phyloP scores from a whole-genome alignment of 2,113 vertebrate genomes.

The Hiodon tergisus region DNA sequence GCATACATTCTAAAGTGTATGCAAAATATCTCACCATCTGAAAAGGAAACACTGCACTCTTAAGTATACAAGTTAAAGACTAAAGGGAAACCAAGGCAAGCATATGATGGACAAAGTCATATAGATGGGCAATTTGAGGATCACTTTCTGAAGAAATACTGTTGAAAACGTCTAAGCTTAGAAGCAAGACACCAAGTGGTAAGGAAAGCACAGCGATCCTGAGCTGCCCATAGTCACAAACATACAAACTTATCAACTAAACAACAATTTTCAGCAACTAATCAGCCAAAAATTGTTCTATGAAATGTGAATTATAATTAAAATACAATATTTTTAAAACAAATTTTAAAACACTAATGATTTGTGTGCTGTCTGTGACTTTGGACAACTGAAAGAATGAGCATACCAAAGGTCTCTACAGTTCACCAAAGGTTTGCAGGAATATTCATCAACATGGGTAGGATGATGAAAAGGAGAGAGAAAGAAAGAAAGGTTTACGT shows the following conservation, averaged over 20 bases:
- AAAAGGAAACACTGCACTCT: constrained; percentile 7
- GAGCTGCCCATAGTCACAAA: constrained; percentile 73
- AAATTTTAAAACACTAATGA: background rate
- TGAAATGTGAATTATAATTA: background rate
- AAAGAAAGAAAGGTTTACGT: constrained; percentile 57
- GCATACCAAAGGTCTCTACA: constrained; percentile 82
- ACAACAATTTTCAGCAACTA: background rate
- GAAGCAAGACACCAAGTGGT: constrained; percentile 53
- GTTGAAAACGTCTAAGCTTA: constrained; percentile 32
- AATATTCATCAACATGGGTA: constrained; percentile 78
- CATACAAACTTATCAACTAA: constrained; percentile 12
- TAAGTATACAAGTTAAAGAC: constrained; percentile 46
- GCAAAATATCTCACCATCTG: constrained; percentile 32
- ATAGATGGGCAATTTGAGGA: constrained; percentile 42
- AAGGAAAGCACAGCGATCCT: constrained; percentile 45
- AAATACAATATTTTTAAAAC: background rate
- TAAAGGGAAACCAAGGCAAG: constrained; percentile 42
- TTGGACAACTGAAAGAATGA: constrained; percentile 67
- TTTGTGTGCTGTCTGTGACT: constrained; percentile 55
- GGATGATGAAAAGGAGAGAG: constrained; percentile 64
- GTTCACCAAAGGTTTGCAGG: constrained; percentile 77
- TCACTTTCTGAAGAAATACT: constrained; percentile 56
- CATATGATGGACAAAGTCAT: no score
- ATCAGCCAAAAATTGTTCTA: no score
- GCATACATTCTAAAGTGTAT: background rate